A percentile compares a stretch with the other conserved stretches of the same genome.
phyloP scores from a whole-genome alignment of 2,888 invertebrate species.

The Neoaliturus tenellus region DNA sequence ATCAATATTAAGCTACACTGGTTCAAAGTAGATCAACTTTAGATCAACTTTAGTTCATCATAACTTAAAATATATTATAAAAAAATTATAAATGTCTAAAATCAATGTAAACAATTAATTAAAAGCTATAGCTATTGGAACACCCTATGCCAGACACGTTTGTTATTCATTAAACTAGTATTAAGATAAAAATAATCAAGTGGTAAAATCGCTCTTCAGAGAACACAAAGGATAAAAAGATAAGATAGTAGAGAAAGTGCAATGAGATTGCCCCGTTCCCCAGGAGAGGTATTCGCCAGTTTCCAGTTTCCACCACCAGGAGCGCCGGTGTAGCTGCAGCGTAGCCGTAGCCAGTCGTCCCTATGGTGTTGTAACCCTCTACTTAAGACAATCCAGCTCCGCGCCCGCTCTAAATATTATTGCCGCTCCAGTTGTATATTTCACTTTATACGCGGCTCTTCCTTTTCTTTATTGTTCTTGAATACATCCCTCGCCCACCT shows the following conservation, averaged over 20 bases:
- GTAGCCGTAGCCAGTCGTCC: neutral
- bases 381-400: constrained; percentile 25
- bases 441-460: neutral
- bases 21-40: too few relatives aligned
- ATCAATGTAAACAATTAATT: too few relatives aligned
- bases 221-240: too few relatives aligned
- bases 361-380: neutral
- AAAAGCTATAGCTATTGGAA: too few relatives aligned
- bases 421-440: constrained; percentile 20
- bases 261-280: constrained; percentile 21
- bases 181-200: too few relatives aligned
- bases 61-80: too few relatives aligned
- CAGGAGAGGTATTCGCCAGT: neutral
- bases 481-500: constrained; percentile 4
- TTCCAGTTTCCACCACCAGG: neutral
- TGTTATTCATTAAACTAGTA: too few relatives aligned
- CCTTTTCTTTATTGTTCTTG: constrained; percentile 32
- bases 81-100: too few relatives aligned
- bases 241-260: neutral
- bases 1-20: too few relatives aligned
- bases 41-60: too few relatives aligned
- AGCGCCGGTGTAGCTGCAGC: neutral
- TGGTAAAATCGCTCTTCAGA: too few relatives aligned
- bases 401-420: constrained; percentile 23
- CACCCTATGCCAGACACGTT: too few relatives aligned